Evolutionary conservation across 2,113 vertebrate genomes (phyloP), one percentile per base, ranked within the genome.

Genomic region (Pelvicachromis taeniatus): DNA sequence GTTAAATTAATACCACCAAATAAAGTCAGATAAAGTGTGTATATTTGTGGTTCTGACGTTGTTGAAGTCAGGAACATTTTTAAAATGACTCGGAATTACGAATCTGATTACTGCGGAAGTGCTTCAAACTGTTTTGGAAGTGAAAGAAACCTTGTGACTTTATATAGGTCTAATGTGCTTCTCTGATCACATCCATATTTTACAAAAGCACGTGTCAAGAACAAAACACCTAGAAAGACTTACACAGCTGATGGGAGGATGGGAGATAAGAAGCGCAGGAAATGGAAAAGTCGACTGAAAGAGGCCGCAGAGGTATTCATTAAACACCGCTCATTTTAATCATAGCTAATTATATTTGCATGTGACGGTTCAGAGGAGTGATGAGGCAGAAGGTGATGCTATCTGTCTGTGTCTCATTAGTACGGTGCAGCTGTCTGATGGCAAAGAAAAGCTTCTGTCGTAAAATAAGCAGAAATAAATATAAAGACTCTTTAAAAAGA

Each of bases 261-360:
- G 70, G 40, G 48, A 88, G 92, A 88, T 87, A 93, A 89, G 89
- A 52, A 48, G 38, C 10, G 53, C 68, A 84, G 89, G 94, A 93
- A 94, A 94, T 92, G 91, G 90, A 93, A 90, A 89, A 89, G 89
- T 85, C 68, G 68, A 19, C 85, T 92, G 90, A 93, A 92, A 91
- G 91, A 84, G 82, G 87, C 88, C 55, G 65, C 11, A 9, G 65
- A 29, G 87, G 92, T 90, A 91, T 90, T 95, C 93, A 96, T 95
- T 92, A 95, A 95, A 95, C 84, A 88, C 87, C 91, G 63, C 55
- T 89, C 88, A 81, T 91, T 95, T 94, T 95, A 93, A 95, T 94
- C 93, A 93, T n/a, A 88, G 91, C 91, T 95, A 95, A 96, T 95
- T 96, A 94, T 93, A 95, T 93, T 94, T 91, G 86, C 87, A 90